Base-by-base conservation (phyloP, 1,140 invertebrate species). In the Drosophila kanapiae region DNA sequence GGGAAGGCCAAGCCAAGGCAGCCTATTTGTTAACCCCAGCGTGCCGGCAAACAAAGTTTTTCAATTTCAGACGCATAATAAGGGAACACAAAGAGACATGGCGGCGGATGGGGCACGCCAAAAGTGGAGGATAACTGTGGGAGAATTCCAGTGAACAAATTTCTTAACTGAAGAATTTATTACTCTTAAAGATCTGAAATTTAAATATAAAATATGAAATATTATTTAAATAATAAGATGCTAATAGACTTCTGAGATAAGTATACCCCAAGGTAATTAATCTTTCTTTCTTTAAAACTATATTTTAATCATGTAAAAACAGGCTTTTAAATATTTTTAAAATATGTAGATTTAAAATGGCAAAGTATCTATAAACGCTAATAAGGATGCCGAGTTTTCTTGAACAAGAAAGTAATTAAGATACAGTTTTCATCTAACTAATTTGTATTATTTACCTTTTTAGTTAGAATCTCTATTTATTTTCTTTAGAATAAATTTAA, bases 51-150 rank as follows among this genome's bases (percentile, higher is more conserved):
- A 88, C 85, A 88, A 88, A 88, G 85, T 88, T 88, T 88, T 88
- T 88, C 85, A 88, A 88, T 88, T 88, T 88, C 85, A 90, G 85
- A 81, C 81, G 85, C 85, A 88, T 88, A 88, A 88, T 88, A 90
- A 85, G 84, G 67, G 68, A 80, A 59, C 85, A 82, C 85, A 84
- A 74, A 77, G 67, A 58, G 57, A 42, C 38, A 63, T 31, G 33
- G 49, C n/a, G 58, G n/a, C 18, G 35, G 31, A 40, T 27, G 42
- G 42, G 64, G 13, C n/a, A 23, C 23, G 42, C 42, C 42, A 51
- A 43, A 51, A 65, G 14, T 47, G 5, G 6, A 9, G 16, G 14
- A 8, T 18, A 23, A 40, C 6, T 11, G 27, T 9, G 16, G 5
- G 29, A 16, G 9, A 14, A 27, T 13, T 16, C 2, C 29, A 8